Base-by-base conservation (phyloP, 2,888 invertebrate genomes). In the Cantharis lateralis region DNA sequence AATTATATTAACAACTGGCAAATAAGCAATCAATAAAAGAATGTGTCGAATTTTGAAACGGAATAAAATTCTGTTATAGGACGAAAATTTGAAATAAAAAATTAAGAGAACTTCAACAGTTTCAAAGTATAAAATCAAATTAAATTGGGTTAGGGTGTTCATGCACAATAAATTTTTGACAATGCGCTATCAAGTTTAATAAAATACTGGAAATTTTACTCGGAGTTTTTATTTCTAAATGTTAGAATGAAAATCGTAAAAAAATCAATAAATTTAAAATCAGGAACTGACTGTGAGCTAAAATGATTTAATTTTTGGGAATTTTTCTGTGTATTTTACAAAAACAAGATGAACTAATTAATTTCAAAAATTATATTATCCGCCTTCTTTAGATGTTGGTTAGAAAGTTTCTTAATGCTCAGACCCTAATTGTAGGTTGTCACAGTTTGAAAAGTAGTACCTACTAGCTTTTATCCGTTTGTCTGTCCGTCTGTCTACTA, bases 341-440 rank as follows among this genome's bases (percentile, higher is more conserved):
- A 32, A 32, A 32, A 32, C 11, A 13, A 13, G 32, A 48, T n/a
- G n/a, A 48, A 48, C 48, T 48, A 48, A 48, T 48, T 48, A 48
- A 48, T 48, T 48, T 48, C 48, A 48, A 48, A 48, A 48, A 48
- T 26, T 75, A 73, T 74, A 78, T 81, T 77, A 79, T 80, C 84
- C 83, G 83, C 83, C 81, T 81, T 79, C 79, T 81, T 75, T 68
- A 79, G 79, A 83, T 83, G 80, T 79, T 82, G 84, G 80, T 81
- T 81, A 75, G 81, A 79, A 74, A 75, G 72, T 80, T 80, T 81
- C 81, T 83, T 83, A 85, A 84, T 85, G 84, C 84, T 83, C 83
- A 84, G 82, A 78, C 79, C 80, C 84, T 86, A 86, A 86, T 86
- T 86, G 85, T 86, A 77, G 86, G 86, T 86, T 86, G 86, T 86